phyloP scores from a whole-genome alignment of 2,888 invertebrate genomes.

The Drosophila suboccidentalis region DNA sequence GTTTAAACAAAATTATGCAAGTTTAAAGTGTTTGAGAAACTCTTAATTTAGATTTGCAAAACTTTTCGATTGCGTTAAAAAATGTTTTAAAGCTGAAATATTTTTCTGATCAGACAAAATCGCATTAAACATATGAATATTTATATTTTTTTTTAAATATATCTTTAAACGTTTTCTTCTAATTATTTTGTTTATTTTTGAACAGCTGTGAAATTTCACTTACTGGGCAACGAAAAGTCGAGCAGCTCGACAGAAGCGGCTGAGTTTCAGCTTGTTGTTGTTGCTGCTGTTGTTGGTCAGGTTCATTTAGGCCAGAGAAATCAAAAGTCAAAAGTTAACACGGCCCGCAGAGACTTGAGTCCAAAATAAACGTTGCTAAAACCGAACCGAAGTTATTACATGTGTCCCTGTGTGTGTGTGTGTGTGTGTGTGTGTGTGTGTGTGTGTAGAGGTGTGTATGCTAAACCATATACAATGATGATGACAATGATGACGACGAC shows the following conservation, averaged over 20 bases:
- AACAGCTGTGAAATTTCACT: too few relatives aligned
- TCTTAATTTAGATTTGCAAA: too few relatives aligned
- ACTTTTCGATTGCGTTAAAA: too few relatives aligned
- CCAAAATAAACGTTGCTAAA: constrained; percentile 63
- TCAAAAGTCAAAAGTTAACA: constrained; percentile 77
- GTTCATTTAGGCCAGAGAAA: constrained; percentile 76
- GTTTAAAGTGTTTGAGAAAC: too few relatives aligned
- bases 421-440: constrained; percentile 14
- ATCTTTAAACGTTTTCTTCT: too few relatives aligned
- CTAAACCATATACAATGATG: constrained; percentile 28
- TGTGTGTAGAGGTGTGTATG: constrained; percentile 22
- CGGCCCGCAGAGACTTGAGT: constrained; percentile 52
- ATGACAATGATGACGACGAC: constrained; percentile 55
- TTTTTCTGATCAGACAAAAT: too few relatives aligned
- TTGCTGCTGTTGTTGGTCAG: constrained; percentile 51
- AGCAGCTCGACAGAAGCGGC: not conserved
- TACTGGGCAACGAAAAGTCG: not conserved
- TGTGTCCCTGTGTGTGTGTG: constrained; percentile 12
- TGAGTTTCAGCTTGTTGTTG: not conserved
- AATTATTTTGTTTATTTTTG: too few relatives aligned
- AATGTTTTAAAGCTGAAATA: too few relatives aligned
- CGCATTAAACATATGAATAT: too few relatives aligned
- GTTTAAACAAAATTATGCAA: not conserved
- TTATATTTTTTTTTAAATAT: too few relatives aligned
- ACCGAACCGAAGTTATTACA: constrained; percentile 54